These are phyloP conservation scores for Lagodon rhomboides DNA, from an alignment of 2,797 vertebrate species.

Conservation along the genomic window DNA sequence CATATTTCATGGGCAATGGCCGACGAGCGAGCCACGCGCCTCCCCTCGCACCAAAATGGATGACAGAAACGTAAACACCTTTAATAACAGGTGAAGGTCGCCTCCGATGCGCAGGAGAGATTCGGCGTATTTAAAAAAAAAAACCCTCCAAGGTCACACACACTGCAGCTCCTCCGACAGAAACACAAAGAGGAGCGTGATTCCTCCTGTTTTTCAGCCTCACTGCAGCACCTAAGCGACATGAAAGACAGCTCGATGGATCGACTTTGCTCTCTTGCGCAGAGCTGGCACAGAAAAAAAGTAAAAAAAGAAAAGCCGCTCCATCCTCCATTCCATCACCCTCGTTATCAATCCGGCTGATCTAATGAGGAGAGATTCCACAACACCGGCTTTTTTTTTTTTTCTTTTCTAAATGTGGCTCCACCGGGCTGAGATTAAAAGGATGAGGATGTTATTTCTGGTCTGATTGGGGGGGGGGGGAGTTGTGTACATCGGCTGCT, in stretches of 20 bases:
- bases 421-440: rapidly evolving
- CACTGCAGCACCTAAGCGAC: slow-evolving; percentile 29
- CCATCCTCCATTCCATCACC: slow-evolving; percentile 57
- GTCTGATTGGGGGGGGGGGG: not conserved
- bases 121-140: not conserved
- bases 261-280: slow-evolving; percentile 48
- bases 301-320: not conserved
- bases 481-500: slow-evolving; percentile 58
- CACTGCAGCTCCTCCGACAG: rapidly evolving
- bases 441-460: too few species aligned
- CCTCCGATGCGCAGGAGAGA: not conserved
- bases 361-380: not conserved
- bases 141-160: not conserved
- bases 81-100: slow-evolving; percentile 73
- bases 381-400: not conserved
- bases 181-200: not conserved
- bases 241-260: slow-evolving; percentile 7
- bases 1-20: slow-evolving; percentile 63
- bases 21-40: slow-evolving; percentile 52
- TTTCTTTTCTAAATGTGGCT: not conserved
- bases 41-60: slow-evolving; percentile 73
- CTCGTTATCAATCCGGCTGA: not conserved
- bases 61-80: slow-evolving; percentile 75
- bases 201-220: not conserved
- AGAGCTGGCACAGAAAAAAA: slow-evolving; percentile 15